Evolutionary conservation across 2,113 vertebrate genomes (phyloP), one percentile per base, ranked within the genome.

Genomic region (Sterrhoptilus dennistouni): DNA sequence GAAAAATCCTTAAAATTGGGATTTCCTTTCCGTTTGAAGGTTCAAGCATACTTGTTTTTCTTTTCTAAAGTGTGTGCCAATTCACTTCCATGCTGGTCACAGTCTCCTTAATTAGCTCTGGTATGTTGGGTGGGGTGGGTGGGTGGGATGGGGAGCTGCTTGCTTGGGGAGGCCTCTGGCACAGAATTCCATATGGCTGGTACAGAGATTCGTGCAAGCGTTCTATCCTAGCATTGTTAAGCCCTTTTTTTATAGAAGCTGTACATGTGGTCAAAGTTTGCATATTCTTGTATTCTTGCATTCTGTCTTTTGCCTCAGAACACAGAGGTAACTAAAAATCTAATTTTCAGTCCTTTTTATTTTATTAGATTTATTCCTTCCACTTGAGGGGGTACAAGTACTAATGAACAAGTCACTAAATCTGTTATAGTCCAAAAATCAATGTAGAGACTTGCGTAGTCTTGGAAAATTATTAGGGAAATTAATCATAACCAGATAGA

Each of bases 131-230:
- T 38, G n/a, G 23, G 44, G 18, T 49, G 25, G 38, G 6, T 12
- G 44, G 38, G 6, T 12, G 44, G 33, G 7, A 12, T 61, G 56
- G 44, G 56, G n/a, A 84, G 31, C 53, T 69, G 35, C 24, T 79
- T 76, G 22, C 49, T 10, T 38, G 53, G 31, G 50, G 42, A 57
- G n/a, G 35, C 54, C 9, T 64, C 36, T 80, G 1, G 5, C 29
- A 14, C 19, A 60, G 19, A 31, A 44, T 59, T 31, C 15, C n/a
- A 2, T 35, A 9, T 0, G 2, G 16, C 9, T 69, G 15, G 2
- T 42, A 21, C 29, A 78, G 64, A 81, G 61, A 42, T 45, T 23
- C 24, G 22, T 4, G 5, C 25, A 52, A 49, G 16, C 40, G 45
- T 88, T 47, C 31, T 54, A 0, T 50, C 12, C 19, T 44, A 27